Evolutionary conservation across 2,888 invertebrate genomes (phyloP), one percentile per base, ranked within the genome.

Genomic region (Xestia ashworthii): DNA sequence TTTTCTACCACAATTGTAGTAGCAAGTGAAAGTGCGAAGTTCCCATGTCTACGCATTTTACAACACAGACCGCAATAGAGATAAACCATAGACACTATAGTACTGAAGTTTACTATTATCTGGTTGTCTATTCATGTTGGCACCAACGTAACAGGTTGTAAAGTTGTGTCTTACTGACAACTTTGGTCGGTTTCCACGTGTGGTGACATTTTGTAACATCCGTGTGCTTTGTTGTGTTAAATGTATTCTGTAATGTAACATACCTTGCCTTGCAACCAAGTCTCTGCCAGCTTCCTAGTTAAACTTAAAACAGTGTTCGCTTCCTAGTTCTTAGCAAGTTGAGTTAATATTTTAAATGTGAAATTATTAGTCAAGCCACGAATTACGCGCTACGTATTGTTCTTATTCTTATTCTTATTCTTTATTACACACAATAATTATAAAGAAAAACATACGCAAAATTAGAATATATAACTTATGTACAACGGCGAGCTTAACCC

Each of bases 31-130:
- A 87, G 85, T 77, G 46, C 12, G 48, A 1, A 68, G 66, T 85
- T 87, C 84, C 87, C 83, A 87, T 84, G 81, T 60, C 64, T 77
- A 80, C 48, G 38, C 78, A 67, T 58, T 72, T 50, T 67, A 53
- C 55, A 50, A 71, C 55, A 62, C 53, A 60, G 48, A 6, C 38
- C 53, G 41, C 25, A 77, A 22, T 62, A 22, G n/a, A 16, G 16
- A 12, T 4, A 25, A 22, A n/a, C 41, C 53, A n/a, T n/a, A 50
- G 50, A 72, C 25, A 5, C 48, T 50, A 14, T 9, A 67, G 53
- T 25, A 75, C 60, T 44, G n/a, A 69, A 38, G 66, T 70, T 80
- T 62, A 64, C 25, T 64, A 41, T 62, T 58, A 71, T 53, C 53
- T 66, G 53, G 53, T 65, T 69, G 55, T 38, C 64, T 78, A 16